Evolutionary conservation across 1,140 invertebrate genomes (phyloP).

Genomic region (Drosophila melanica): DNA sequence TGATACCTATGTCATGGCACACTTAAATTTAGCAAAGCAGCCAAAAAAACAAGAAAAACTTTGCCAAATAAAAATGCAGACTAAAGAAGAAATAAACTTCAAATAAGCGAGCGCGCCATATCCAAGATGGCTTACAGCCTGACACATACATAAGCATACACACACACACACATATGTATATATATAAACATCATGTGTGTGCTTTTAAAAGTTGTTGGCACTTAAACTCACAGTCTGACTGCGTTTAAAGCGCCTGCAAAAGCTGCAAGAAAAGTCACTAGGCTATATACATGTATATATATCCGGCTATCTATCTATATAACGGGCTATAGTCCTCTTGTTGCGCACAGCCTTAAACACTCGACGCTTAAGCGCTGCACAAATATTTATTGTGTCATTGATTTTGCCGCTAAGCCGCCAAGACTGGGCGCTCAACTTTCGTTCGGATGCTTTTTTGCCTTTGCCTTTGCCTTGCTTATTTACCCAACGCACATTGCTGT

Average conservation of each 20-base stretch:
- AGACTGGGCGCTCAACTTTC: constrained; percentile 60
- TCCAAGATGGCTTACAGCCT: constrained; percentile 56
- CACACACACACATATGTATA: not conserved
- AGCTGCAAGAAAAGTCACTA: constrained; percentile 29
- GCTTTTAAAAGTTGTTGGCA: constrained; percentile 38
- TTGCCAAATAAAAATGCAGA: constrained; percentile 51
- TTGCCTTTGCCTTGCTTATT: constrained; percentile 39
- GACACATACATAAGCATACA: constrained; percentile 15
- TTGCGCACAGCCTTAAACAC: constrained; percentile 63
- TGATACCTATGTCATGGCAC: constrained; percentile 61
- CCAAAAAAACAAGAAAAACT: constrained; percentile 30
- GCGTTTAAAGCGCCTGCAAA: constrained; percentile 30
- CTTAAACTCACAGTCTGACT: constrained; percentile 40
- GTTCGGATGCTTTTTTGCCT: constrained; percentile 30
- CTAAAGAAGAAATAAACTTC: constrained; percentile 63
- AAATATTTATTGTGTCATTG: constrained; percentile 83
- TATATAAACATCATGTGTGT: constrained; percentile 16
- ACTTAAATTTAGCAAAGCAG: constrained; percentile 57
- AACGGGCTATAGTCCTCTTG: constrained; percentile 45
- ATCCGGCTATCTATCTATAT: constrained; percentile 36
- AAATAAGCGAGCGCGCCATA: constrained; percentile 55
- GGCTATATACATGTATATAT: constrained; percentile 14
- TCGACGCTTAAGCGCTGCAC: constrained; percentile 74
- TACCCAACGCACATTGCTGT: constrained; percentile 53
- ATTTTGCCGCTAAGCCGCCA: constrained; percentile 78